Evolutionary conservation across 2,113 vertebrate genomes (phyloP), one percentile per base, ranked within the genome.

Genomic region (Girardinichthys multiradiatus): DNA sequence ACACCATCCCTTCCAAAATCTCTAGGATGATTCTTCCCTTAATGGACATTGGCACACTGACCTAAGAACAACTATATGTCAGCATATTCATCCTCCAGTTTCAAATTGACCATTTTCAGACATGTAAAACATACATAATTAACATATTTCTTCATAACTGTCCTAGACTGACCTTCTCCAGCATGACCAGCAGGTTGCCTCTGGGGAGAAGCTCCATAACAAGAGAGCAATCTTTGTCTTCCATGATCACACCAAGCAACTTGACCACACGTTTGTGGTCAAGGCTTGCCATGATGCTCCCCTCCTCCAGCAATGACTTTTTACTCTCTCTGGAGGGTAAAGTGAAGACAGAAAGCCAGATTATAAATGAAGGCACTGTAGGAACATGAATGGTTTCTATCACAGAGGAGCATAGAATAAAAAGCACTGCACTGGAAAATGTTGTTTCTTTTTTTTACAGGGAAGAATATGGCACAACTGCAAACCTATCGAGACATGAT

Each of bases 171-270:
- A 97, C 95, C 29, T 83, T 84, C 48, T 95, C 85, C 1, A 99
- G 93, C 92, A 98, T 95, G n/a, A 80, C 90, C 90, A 96, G 89
- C 70, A 99, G 92, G 90, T 97, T 96, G 1, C 97, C 97, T 74
- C 93, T 95, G 48, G 95, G 90, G 82, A 98, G 93, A 39, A 96
- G 96, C 61, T 99, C 97, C 95, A 99, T 97, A 39, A 99, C 96
- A 11, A 99, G 93, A 0, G 96, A 96, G 84, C 97, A 97, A 79
- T 96, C 96, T 30, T 94, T 92, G 0, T 98, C 96, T 83, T 99
- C 97, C 75, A 98, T 82, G 83, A 99, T 94, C 68, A 99, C 66
- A 5, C 98, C 97, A 63, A 99, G 93, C 39, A 99, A 83, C 85
- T 95, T 97, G 30, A 99, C 96, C 73, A 99, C 95, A 0, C 96